A percentile compares a stretch with the other conserved stretches of the same genome.
phyloP scores from a whole-genome alignment of 2,113 vertebrate species.

The Epinephelus moara region DNA sequence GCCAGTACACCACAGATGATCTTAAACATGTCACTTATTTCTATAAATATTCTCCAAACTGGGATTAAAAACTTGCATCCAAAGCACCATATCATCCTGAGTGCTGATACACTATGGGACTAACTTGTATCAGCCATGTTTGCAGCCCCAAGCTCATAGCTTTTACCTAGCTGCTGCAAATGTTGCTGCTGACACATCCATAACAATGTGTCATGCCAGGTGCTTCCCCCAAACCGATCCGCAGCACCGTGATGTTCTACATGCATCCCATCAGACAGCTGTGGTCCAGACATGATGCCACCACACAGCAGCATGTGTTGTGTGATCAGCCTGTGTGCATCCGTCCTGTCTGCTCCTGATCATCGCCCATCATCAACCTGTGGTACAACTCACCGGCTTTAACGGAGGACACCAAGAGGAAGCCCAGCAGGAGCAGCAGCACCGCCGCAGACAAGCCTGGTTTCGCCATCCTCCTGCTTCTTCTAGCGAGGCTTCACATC shows the following conservation, averaged over 20 bases:
- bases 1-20: not conserved
- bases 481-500: slow-evolving; percentile 81
- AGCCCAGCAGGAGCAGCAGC: slow-evolving; percentile 79
- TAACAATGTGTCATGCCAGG: slow-evolving; percentile 5
- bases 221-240: not conserved
- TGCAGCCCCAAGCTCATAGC: slow-evolving; percentile 17
- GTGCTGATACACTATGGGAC: not conserved
- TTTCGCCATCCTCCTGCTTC: slow-evolving; percentile 84
- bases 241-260: not conserved
- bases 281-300: not conserved
- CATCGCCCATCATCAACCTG: slow-evolving; percentile 52
- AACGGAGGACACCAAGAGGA: slow-evolving; percentile 77
- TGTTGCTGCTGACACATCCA: slow-evolving; percentile 5
- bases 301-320: slow-evolving; percentile 5
- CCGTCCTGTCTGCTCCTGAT: slow-evolving; percentile 1
- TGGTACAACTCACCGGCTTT: slow-evolving; percentile 81
- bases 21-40: not conserved
- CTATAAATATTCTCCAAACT: slow-evolving; percentile 7
- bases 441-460: slow-evolving; percentile 70
- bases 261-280: slow-evolving; percentile 19
- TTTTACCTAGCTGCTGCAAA: slow-evolving; percentile 14
- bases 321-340: not conserved
- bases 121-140: slow-evolving; percentile 49
- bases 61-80: not conserved
- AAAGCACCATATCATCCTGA: not conserved